These are phyloP conservation scores for Drosophila setosimentum DNA, from an alignment of 2,888 invertebrate genomes.

Conservation along the genomic window DNA sequence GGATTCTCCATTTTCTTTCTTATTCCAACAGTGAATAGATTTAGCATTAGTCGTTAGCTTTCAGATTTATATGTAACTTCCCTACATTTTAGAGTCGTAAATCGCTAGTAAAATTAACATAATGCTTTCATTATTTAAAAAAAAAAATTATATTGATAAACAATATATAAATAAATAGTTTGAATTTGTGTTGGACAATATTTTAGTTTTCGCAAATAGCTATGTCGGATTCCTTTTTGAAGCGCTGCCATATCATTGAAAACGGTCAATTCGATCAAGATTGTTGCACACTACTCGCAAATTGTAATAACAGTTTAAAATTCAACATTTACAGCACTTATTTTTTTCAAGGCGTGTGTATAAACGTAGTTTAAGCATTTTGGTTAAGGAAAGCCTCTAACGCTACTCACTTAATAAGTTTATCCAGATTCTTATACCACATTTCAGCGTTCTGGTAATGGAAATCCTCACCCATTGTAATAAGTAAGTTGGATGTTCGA, in stretches of 20 bases:
- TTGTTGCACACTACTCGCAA: not conserved
- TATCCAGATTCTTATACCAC: slow-evolving; percentile 95
- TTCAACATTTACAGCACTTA: not conserved
- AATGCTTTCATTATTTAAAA: not conserved
- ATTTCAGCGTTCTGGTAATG: slow-evolving; percentile 91
- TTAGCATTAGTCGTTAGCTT: not conserved
- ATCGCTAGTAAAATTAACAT: not conserved
- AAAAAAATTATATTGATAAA: not conserved
- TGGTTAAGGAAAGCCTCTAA: slow-evolving; percentile 60
- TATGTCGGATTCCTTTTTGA: not conserved
- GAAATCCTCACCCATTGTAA: slow-evolving; percentile 98
- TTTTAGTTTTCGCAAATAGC: not conserved
- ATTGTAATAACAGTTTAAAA: not conserved
- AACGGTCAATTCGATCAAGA: not conserved
- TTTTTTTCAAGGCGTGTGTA: not conserved
- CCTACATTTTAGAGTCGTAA: not conserved
- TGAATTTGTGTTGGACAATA: not conserved
- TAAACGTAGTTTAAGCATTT: not conserved
- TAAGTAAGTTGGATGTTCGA: slow-evolving; percentile 90
- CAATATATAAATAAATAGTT: not conserved
- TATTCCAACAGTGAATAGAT: not conserved
- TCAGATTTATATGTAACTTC: not conserved
- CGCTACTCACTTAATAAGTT: slow-evolving; percentile 90
- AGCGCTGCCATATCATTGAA: not conserved
- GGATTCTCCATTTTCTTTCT: not conserved